These are phyloP conservation scores for Ceratina japonica DNA, from an alignment of 1,140 invertebrate genomes.

Conservation along the genomic window DNA sequence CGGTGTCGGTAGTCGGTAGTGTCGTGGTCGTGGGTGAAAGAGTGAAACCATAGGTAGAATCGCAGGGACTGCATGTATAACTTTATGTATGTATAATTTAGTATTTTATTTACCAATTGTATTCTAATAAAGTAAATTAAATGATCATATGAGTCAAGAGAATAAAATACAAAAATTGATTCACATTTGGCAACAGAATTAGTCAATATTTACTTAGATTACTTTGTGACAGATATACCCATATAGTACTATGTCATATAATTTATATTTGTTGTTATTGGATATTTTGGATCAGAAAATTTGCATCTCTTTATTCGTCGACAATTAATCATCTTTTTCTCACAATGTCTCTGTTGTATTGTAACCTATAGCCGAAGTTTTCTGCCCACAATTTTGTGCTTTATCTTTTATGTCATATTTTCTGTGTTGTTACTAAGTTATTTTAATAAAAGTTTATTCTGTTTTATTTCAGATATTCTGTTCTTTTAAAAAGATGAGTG, in stretches of 20 bases:
- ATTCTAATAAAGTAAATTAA: no score
- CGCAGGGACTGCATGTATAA: no score
- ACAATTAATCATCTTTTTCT: background rate
- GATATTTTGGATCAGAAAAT: background rate
- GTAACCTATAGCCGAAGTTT: background rate
- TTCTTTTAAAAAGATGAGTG: constrained; percentile 51
- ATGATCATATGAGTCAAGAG: no score
- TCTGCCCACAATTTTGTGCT: background rate
- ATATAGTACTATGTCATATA: background rate
- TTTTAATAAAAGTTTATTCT: background rate
- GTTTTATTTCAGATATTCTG: constrained; percentile 20
- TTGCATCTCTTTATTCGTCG: background rate
- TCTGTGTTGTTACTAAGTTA: background rate
- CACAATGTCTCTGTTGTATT: background rate
- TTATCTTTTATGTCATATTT: background rate
- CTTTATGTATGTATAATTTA: no score
- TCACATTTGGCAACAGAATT: no score
- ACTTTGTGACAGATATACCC: no score
- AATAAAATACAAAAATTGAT: no score
- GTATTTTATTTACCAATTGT: no score
- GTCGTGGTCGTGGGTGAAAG: no score
- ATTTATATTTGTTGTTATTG: background rate
- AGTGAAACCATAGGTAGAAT: no score
- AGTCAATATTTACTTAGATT: no score
- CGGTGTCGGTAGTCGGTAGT: no score